phyloP scores from a whole-genome alignment of 2,113 vertebrate genomes.

The Leucopternis melanops region DNA sequence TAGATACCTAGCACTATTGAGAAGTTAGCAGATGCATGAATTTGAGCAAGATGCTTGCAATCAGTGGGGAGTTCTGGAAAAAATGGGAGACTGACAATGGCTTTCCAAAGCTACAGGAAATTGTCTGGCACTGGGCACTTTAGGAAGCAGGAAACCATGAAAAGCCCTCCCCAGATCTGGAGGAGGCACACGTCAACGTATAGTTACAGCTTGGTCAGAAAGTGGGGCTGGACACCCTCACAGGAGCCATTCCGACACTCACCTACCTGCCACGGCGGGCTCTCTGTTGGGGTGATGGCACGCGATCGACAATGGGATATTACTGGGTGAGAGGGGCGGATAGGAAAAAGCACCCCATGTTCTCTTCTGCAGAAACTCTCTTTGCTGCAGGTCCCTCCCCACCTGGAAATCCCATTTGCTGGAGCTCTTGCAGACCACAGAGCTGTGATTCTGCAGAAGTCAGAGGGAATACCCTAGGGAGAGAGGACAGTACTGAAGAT shows the following conservation, averaged over 20 bases:
- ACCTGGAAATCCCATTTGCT: not conserved
- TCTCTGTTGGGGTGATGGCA: not conserved
- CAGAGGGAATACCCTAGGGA: not conserved
- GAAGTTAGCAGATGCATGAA: not conserved
- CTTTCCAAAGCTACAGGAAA: not conserved
- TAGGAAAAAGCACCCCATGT: not conserved
- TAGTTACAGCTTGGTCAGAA: not conserved
- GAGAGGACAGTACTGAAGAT: not conserved
- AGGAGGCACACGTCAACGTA: not conserved
- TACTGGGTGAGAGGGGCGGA: accelerated
- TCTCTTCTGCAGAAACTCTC: not conserved
- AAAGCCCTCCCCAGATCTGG: not conserved
- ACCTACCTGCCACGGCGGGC: not conserved
- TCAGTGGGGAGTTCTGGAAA: not conserved
- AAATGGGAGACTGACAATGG: not conserved
- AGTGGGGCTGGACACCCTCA: not conserved
- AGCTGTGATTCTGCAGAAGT: not conserved
- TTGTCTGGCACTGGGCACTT: not conserved
- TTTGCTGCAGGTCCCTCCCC: not conserved
- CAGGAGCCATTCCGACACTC: not conserved
- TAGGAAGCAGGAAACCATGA: not conserved
- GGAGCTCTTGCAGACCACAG: not conserved
- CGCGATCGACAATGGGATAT: not conserved
- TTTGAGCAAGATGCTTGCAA: not conserved
- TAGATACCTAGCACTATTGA: not conserved